These are phyloP conservation scores for Apamea sordens DNA, from an alignment of 2,888 invertebrate genomes.

Conservation along the genomic window DNA sequence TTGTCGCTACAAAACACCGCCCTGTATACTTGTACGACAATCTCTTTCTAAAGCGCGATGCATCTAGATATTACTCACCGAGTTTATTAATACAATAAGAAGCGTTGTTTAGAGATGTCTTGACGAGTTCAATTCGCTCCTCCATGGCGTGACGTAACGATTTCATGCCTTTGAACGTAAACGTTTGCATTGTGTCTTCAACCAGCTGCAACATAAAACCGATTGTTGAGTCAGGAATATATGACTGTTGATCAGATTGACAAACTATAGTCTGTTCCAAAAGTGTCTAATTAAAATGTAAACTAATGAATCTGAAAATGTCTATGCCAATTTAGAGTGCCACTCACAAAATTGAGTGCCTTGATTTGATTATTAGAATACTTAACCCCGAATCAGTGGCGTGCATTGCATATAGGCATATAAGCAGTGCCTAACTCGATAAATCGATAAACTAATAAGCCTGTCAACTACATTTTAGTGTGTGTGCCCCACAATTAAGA, in stretches of 20 bases:
- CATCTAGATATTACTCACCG: slow-evolving; percentile 64
- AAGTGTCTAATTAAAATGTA: not conserved
- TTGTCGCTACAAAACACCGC: no score
- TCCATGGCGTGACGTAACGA: slow-evolving; percentile 70
- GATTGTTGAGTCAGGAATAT: not conserved
- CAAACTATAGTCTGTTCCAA: not conserved
- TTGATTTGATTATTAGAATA: not conserved
- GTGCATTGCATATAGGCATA: no score
- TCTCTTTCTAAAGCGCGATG: not conserved
- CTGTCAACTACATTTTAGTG: no score
- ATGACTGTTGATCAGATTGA: not conserved
- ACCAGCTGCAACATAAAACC: slow-evolving; percentile 72
- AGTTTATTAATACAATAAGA: slow-evolving; percentile 64
- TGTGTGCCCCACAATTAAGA: no score
- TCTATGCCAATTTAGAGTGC: not conserved
- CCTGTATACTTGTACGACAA: not conserved
- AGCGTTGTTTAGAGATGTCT: slow-evolving; percentile 70
- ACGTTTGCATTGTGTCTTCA: slow-evolving; percentile 75
- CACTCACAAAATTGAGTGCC: not conserved
- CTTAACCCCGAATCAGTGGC: not conserved
- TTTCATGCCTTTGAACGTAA: slow-evolving; percentile 68
- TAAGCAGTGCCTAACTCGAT: no score
- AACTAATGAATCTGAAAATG: not conserved
- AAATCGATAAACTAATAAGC: no score
- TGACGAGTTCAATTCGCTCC: slow-evolving; percentile 73